Evolutionary conservation across 2,797 vertebrate species (phyloP).

Genomic region (Psittacula derbiana): DNA sequence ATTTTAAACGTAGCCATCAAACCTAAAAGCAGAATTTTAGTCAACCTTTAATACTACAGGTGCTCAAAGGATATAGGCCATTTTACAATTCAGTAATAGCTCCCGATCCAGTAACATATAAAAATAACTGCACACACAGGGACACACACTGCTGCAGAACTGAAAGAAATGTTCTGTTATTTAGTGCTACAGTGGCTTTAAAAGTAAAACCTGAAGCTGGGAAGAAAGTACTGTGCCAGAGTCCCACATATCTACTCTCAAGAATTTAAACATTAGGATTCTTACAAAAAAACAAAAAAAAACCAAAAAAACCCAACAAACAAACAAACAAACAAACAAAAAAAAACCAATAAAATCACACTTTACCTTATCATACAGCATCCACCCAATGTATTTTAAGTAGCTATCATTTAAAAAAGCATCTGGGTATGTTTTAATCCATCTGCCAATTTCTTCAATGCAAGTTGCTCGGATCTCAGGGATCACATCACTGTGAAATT

Average conservation of each 20-base stretch:
- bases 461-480: slow-evolving; percentile 89
- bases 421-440: slow-evolving; percentile 87
- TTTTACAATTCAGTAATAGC: not conserved
- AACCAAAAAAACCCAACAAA: too few species aligned
- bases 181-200: not conserved
- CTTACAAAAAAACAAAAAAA: not conserved
- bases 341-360: not conserved
- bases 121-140: not conserved
- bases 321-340: not conserved
- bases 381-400: slow-evolving; percentile 93
- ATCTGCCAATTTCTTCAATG: slow-evolving; percentile 86
- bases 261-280: not conserved
- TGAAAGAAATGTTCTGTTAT: not conserved
- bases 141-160: not conserved
- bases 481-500: slow-evolving; percentile 83
- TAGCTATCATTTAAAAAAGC: slow-evolving; percentile 88
- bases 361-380: slow-evolving; percentile 90
- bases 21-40: not conserved
- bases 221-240: not conserved
- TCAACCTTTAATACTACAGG: not conserved
- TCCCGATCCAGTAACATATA: not conserved
- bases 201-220: not conserved
- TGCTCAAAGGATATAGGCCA: not conserved
- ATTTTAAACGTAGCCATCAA: not conserved
- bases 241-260: not conserved